A percentile compares a stretch with the other conserved stretches of the same genome.
Conservation (phyloP, 2,888 invertebrate genomes). For the Entomobrya multifasciata region DNA sequence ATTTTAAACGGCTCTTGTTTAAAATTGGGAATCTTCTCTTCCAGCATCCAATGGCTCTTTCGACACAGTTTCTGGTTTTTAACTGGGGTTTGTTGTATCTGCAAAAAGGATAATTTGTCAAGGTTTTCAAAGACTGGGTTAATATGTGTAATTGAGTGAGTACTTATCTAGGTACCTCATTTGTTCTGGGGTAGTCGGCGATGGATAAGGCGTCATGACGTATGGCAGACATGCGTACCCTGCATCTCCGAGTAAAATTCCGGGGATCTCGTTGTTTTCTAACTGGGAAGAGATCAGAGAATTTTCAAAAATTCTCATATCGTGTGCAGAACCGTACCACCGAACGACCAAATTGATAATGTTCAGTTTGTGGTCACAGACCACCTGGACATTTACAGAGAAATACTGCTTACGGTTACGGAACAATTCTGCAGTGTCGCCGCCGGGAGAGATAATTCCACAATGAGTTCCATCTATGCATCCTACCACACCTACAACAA, state of each 20-base stretch:
- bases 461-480: slow-evolving; percentile 66
- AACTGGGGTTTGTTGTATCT: slow-evolving; percentile 56
- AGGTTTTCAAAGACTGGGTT: not conserved
- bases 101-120: not conserved
- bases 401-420: slow-evolving; percentile 66
- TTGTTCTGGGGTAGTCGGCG: not conserved
- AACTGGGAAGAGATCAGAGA: not conserved
- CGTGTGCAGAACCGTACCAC: slow-evolving; percentile 69
- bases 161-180: too few relatives aligned
- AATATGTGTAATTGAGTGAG: not conserved
- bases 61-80: slow-evolving; percentile 48
- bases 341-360: slow-evolving; percentile 66
- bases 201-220: slow-evolving; percentile 52
- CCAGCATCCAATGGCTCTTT: slow-evolving; percentile 60
- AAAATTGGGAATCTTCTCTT: slow-evolving; percentile 62
- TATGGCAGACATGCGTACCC: slow-evolving; percentile 53
- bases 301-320: slow-evolving; percentile 60
- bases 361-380: slow-evolving; percentile 55
- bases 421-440: slow-evolving; percentile 65
- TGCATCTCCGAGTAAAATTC: slow-evolving; percentile 58
- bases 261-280: not conserved
- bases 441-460: slow-evolving; percentile 57
- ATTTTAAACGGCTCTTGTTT: slow-evolving; percentile 30
- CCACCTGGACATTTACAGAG: slow-evolving; percentile 67
- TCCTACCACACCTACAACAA: slow-evolving; percentile 55